A percentile compares a stretch with the other conserved stretches of the same genome.
Evolutionary conservation across 2,113 vertebrate genomes (phyloP).

Genomic region (Struthidea cinerea): DNA sequence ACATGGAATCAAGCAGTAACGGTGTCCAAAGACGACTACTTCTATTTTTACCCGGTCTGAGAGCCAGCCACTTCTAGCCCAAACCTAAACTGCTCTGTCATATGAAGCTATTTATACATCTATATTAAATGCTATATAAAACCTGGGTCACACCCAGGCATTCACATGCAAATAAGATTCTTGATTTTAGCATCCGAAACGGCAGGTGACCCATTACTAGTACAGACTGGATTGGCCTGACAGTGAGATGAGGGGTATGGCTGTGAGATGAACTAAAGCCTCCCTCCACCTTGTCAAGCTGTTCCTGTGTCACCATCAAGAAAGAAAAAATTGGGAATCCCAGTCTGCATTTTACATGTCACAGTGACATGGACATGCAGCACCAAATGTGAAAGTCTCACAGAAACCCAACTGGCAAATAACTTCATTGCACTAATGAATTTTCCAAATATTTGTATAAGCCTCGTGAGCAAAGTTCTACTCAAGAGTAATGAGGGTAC

Average conservation of each 20-base stretch:
- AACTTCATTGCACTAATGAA: neutral
- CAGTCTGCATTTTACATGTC: neutral
- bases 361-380: neutral
- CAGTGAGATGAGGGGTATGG: neutral
- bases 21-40: neutral
- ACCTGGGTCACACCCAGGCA: fast-evolving
- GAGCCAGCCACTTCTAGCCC: neutral
- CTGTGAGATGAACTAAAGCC: neutral
- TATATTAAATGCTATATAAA: neutral
- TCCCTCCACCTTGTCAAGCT: neutral
- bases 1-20: neutral
- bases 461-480: neutral
- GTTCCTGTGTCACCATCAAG: neutral
- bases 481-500: neutral
- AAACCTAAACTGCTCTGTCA: neutral
- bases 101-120: neutral
- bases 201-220: neutral
- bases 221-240: neutral
- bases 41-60: neutral
- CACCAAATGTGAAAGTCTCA: neutral
- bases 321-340: neutral
- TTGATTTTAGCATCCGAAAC: neutral
- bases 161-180: neutral
- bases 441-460: neutral
- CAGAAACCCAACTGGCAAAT: neutral